These are phyloP conservation scores for rabbit (Oryctolagus cuniculus) DNA, from an alignment of 2,113 vertebrate genomes.

Conservation along the genomic window DNA sequence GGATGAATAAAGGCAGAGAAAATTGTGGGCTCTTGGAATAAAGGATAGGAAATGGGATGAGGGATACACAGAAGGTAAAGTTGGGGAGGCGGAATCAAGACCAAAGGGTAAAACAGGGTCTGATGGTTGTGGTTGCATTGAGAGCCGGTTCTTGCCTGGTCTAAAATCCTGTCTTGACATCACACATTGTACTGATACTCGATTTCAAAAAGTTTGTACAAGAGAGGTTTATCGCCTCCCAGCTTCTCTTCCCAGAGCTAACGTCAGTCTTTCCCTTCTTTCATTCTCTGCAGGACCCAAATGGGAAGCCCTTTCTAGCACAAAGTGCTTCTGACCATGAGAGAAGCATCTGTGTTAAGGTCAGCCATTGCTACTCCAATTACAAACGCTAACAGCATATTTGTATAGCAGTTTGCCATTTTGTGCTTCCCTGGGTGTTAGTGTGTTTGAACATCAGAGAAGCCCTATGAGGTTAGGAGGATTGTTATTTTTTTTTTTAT, in stretches of 20 bases:
- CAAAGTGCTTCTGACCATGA: not conserved
- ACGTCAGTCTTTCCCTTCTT: not conserved
- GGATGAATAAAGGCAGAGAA: not conserved
- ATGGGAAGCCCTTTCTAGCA: not conserved
- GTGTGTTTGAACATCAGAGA: not conserved
- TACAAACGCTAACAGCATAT: not conserved
- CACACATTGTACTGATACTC: not conserved
- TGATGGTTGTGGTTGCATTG: not conserved
- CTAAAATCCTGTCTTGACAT: not conserved
- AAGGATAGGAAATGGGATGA: not conserved
- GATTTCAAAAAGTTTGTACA: not conserved
- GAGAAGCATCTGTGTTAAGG: not conserved
- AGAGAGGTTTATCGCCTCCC: not conserved
- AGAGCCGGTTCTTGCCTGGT: not conserved
- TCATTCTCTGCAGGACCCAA: not conserved
- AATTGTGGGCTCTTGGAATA: not conserved
- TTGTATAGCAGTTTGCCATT: not conserved
- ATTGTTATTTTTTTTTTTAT: no score
- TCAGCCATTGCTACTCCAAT: not conserved
- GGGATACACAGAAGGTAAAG: not conserved
- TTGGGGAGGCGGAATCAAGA: not conserved
- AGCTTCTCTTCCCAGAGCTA: slow-evolving; percentile 10
- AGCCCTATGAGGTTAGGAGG: not conserved
- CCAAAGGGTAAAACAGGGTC: not conserved
- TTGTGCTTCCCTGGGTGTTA: not conserved